These are phyloP conservation scores for Conistra vaccinii DNA, from an alignment of 2,888 invertebrate genomes.

Conservation along the genomic window DNA sequence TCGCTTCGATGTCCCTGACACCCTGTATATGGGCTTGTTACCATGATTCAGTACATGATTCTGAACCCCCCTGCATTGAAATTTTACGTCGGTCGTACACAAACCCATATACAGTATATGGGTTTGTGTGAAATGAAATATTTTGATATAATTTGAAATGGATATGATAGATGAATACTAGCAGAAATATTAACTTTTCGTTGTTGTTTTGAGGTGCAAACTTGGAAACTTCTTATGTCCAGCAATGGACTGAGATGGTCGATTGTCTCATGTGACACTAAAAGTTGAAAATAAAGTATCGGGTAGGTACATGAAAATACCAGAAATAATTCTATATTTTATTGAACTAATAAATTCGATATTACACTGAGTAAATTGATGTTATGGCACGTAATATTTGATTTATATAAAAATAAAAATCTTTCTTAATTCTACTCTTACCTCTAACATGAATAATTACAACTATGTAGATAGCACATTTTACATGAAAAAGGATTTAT, in stretches of 20 bases:
- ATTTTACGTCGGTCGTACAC: too few relatives aligned
- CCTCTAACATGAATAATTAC: conserved; percentile 10
- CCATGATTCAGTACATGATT: too few relatives aligned
- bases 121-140: too few relatives aligned
- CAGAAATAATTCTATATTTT: conserved; percentile 6
- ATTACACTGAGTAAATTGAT: conserved; percentile 46
- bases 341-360: conserved; percentile 47
- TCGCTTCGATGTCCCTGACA: too few relatives aligned
- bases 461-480: conserved; percentile 6
- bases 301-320: background rate
- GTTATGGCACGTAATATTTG: conserved; percentile 52
- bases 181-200: background rate
- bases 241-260: background rate
- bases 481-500: background rate
- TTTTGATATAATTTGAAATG: too few relatives aligned
- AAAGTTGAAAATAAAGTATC: background rate
- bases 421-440: conserved; percentile 4
- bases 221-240: background rate
- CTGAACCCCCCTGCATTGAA: too few relatives aligned
- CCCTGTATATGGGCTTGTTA: too few relatives aligned
- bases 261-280: too few relatives aligned
- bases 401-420: background rate
- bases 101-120: too few relatives aligned
- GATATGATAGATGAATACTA: background rate
- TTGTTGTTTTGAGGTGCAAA: background rate